Evolutionary conservation across 2,113 vertebrate species (phyloP).

Genomic region (Heterocephalus glaber): DNA sequence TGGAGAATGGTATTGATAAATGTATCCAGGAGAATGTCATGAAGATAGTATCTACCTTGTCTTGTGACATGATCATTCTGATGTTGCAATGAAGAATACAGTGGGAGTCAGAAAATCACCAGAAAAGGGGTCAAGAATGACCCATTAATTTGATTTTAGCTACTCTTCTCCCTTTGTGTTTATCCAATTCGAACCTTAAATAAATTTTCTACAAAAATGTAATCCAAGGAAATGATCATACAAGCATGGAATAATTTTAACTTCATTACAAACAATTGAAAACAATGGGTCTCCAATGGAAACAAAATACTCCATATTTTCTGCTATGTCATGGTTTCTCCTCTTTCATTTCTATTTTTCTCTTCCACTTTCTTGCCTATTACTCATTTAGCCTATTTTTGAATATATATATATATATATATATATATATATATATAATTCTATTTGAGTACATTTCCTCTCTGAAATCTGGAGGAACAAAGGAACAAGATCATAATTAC

Average conservation of each 20-base stretch:
- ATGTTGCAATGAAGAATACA: not conserved
- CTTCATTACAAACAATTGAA: not conserved
- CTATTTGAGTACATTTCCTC: not conserved
- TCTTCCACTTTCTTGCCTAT: not conserved
- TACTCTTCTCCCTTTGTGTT: not conserved
- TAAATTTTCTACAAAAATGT: not conserved
- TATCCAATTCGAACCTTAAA: not conserved
- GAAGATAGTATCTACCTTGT: not conserved
- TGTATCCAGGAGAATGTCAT: not conserved
- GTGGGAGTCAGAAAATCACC: not conserved
- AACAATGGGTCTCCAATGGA: not conserved
- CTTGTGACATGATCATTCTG: not conserved
- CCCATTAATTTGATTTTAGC: not conserved
- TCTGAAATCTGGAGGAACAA: not conserved
- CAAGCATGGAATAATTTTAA: not conserved
- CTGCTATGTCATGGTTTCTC: not conserved
- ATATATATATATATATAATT: too few species aligned
- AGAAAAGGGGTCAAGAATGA: not conserved
- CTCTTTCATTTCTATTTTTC: not conserved
- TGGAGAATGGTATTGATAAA: not conserved
- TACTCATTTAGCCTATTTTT: not conserved
- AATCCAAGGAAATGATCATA: not conserved
- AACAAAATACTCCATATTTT: not conserved
- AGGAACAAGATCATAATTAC: constrained; percentile 60
- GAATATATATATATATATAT: too few species aligned